Evolutionary conservation across 23 tunicate species (phyloP).

Genomic region (Ciona savignyi): DNA sequence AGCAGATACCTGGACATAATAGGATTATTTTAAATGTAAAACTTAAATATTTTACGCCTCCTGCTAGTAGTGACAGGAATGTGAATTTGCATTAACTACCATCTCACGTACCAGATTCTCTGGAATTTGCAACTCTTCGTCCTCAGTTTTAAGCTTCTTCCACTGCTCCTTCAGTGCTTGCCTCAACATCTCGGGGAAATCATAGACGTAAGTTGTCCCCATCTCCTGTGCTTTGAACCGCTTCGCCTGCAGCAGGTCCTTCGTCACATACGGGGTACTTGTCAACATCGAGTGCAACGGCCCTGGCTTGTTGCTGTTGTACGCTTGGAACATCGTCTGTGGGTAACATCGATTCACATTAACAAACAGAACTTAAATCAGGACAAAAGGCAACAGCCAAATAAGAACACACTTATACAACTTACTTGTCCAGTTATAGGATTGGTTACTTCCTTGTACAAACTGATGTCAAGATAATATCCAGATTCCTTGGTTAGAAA

Average conservation of each 20-base stretch:
- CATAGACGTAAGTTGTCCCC: slow-evolving; percentile 97
- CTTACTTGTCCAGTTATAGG: slow-evolving; percentile 75
- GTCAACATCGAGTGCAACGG: slow-evolving; percentile 89
- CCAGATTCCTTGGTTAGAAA: slow-evolving; percentile 95
- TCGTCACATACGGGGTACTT: slow-evolving; percentile 95
- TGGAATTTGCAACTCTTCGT: slow-evolving; percentile 71
- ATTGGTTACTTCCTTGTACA: slow-evolving; percentile 92
- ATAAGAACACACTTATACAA: too few species aligned
- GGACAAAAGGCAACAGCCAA: too few species aligned
- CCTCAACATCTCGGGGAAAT: slow-evolving; percentile 82
- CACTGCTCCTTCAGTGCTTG: slow-evolving; percentile 57
- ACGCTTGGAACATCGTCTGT: slow-evolving; percentile 88
- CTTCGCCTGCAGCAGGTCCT: slow-evolving; percentile 97
- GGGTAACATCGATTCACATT: too few species aligned
- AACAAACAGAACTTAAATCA: too few species aligned
- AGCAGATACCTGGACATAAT: slow-evolving; percentile 40
- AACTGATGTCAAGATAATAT: slow-evolving; percentile 83
- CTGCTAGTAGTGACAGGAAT: background rate
- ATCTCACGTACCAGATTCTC: slow-evolving; percentile 80
- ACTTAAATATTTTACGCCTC: background rate
- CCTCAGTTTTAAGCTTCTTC: slow-evolving; percentile 62
- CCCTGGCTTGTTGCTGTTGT: slow-evolving; percentile 65
- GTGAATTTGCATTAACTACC: too few species aligned
- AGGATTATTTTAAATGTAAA: background rate
- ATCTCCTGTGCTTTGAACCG: slow-evolving; percentile 93